Evolutionary conservation across 2,113 vertebrate genomes (phyloP).

Genomic region (Cisticola juncidis): DNA sequence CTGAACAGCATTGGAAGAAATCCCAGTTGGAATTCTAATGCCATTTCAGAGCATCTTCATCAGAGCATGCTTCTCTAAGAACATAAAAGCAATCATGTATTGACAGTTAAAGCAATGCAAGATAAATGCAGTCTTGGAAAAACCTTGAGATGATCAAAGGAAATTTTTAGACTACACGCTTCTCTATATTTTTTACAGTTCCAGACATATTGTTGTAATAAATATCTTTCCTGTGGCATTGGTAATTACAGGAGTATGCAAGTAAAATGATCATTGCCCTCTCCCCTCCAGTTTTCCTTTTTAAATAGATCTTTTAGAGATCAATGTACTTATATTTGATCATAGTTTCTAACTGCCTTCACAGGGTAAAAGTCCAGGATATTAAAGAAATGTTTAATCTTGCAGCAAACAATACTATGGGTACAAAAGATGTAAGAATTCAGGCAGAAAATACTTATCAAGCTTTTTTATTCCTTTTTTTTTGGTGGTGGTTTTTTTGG

Average conservation of each 20-base stretch:
- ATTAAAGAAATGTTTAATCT: constrained; percentile 3
- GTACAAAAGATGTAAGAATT: not conserved
- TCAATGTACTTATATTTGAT: not conserved
- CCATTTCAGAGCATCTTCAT: not conserved
- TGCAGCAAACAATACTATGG: not conserved
- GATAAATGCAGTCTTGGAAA: not conserved
- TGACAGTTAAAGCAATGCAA: not conserved
- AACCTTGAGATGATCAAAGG: not conserved
- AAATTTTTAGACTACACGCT: not conserved
- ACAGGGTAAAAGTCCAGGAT: not conserved
- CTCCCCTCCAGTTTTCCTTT: fast-evolving
- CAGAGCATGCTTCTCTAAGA: not conserved
- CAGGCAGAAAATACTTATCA: not conserved
- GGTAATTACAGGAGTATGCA: not conserved
- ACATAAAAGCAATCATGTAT: not conserved
- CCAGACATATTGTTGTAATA: not conserved
- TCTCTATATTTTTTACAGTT: not conserved
- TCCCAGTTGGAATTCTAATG: not conserved
- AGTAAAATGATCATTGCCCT: not conserved
- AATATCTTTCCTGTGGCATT: not conserved
- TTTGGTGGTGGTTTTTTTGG: too few species aligned
- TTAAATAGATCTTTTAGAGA: not conserved
- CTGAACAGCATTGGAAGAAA: not conserved
- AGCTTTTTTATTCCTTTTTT: too few species aligned
- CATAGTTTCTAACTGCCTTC: not conserved